Conservation (phyloP, 2,888 invertebrate genomes). For the Strigamia crassipes region DNA sequence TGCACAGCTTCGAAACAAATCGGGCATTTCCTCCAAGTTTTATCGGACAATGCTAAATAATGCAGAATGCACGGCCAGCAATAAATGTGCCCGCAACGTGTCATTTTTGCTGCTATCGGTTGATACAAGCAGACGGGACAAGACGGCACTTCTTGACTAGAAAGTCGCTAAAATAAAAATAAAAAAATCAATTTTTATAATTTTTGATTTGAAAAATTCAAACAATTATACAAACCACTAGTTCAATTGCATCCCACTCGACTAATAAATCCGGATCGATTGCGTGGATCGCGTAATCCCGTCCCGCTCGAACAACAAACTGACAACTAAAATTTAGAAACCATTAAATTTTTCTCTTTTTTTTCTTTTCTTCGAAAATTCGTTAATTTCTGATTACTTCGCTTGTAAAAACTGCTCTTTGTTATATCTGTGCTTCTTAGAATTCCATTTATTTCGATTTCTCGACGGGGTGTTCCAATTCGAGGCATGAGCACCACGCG, state of each 20-base stretch:
- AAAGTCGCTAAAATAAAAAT: constrained; percentile 65
- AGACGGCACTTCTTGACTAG: constrained; percentile 69
- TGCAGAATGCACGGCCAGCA: constrained; percentile 96
- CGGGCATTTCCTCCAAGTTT: constrained; percentile 82
- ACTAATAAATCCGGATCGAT: constrained; percentile 86
- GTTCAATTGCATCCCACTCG: constrained; percentile 89
- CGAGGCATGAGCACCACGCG: constrained; percentile 61
- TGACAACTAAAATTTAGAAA: constrained; percentile 71
- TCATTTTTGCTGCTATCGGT: constrained; percentile 87
- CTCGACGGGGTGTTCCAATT: constrained; percentile 46
- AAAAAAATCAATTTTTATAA: constrained; percentile 53
- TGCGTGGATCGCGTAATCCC: constrained; percentile 77
- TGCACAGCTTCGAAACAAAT: constrained; percentile 86
- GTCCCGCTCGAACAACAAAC: constrained; percentile 84
- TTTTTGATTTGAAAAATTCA: too few species aligned
- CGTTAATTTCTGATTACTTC: constrained; percentile 66
- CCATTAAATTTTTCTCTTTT: neutral
- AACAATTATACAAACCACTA: constrained; percentile 72
- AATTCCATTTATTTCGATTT: constrained; percentile 48
- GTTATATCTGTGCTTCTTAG: constrained; percentile 70
- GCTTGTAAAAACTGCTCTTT: constrained; percentile 94
- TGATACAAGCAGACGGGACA: constrained; percentile 92
- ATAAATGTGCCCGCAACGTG: constrained; percentile 92
- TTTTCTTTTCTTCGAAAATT: neutral
- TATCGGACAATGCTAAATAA: constrained; percentile 84